Evolutionary conservation across 1,140 invertebrate species (phyloP), one percentile per base, ranked within the genome.

Genomic region (Drosophila serrata): DNA sequence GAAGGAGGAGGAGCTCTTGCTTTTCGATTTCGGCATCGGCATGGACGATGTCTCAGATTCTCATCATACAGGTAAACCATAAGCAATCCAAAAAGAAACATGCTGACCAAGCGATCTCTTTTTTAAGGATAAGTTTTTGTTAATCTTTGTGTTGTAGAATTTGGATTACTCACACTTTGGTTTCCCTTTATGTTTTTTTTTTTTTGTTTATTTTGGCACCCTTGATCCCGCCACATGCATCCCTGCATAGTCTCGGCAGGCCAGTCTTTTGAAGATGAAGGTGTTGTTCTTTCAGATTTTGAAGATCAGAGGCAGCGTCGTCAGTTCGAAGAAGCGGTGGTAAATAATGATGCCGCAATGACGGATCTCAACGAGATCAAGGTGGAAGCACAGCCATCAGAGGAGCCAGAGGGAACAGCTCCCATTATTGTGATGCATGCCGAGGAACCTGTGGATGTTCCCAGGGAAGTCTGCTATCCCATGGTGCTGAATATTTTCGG

Each of bases 221-320:
- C 58, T 43, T 77, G 59, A 70, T 64, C 65, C 56, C 46, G 59
- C 58, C 62, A 57, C 35, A 65, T 81, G 68, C 62, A 63, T 58
- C 35, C 35, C 48, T 85, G 60, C 51, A 43, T 81, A 62, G 60
- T 49, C 63, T 49, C 74, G 22, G 67, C 79, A 90, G 85, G 51
- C 49, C 81, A 65, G 65, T 86, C 64, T 70, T 90, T 81, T 90
- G 85, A 90, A 81, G 85, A 90, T 65, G 85, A 90, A 53, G 85
- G 86, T 85, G 67, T 90, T 90, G 86, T 90, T 73, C 86, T 90
- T 90, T 60, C 85, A 90, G 85, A 90, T 69, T 19, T 55, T 33
- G 81, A 90, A 45, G 69, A 90, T 24, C 79, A 76, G 13, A 27
- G 5, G 57, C 85, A 59, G 2, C 55, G 22, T 15, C 33, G 19